These are phyloP conservation scores for Hirudinaria manillensis DNA, from an alignment of 2,888 invertebrate genomes.

Conservation along the genomic window DNA sequence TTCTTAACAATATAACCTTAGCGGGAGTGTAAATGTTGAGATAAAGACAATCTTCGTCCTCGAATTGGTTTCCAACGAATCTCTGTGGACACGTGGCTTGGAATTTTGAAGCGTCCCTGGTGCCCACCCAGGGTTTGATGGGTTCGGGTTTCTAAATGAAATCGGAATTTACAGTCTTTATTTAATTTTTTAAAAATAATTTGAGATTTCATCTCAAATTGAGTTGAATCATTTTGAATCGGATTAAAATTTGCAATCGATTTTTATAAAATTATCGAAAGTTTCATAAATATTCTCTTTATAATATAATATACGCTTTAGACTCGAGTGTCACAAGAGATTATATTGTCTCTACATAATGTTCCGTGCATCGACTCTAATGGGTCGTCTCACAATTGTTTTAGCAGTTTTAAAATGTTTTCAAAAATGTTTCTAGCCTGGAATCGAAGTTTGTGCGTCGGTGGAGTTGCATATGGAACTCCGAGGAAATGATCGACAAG, in stretches of 20 bases:
- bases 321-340: no score
- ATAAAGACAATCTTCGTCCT: slow-evolving; percentile 39
- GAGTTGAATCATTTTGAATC: no score
- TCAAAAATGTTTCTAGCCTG: slow-evolving; percentile 26
- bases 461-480: slow-evolving; percentile 38
- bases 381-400: not conserved
- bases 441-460: slow-evolving; percentile 35
- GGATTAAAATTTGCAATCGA: no score
- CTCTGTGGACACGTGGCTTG: slow-evolving; percentile 17
- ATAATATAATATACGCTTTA: no score
- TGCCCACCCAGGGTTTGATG: slow-evolving; percentile 10
- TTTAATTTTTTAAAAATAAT: no score
- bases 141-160: slow-evolving; percentile 12
- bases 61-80: not conserved
- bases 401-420: not conserved
- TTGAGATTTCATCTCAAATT: no score
- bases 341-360: no score
- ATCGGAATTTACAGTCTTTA: not conserved
- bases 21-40: slow-evolving; percentile 38
- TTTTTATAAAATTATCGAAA: no score
- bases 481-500: slow-evolving; percentile 38
- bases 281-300: no score
- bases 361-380: no score
- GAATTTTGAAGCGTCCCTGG: slow-evolving; percentile 3
- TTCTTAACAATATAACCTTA: not conserved